Evolutionary conservation across 2,113 vertebrate species (phyloP).

Genomic region (Muscicapa adusta): DNA sequence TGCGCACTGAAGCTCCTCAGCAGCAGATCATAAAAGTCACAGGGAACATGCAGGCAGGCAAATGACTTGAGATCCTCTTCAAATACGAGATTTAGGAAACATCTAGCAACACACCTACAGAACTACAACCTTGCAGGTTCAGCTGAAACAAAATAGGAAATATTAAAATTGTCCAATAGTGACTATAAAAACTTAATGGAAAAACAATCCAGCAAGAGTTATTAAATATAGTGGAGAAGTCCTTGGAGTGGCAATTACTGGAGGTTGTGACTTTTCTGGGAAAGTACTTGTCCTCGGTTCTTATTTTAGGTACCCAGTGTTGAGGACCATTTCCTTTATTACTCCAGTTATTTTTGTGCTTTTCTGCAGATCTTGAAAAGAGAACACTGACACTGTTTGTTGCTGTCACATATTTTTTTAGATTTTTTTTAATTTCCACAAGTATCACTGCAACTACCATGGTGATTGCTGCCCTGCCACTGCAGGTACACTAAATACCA

Average conservation of each 20-base stretch:
- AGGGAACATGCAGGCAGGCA: not conserved
- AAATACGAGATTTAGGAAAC: not conserved
- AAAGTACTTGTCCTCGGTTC: not conserved
- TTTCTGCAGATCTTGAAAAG: not conserved
- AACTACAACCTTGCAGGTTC: not conserved
- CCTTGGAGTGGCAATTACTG: not conserved
- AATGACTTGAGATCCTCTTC: not conserved
- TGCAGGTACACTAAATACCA: too few species aligned
- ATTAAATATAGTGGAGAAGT: not conserved
- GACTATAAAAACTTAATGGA: not conserved
- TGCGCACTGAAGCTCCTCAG: fast-evolving
- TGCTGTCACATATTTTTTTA: not conserved
- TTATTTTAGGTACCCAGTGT: not conserved
- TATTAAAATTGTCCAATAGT: not conserved
- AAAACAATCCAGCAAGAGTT: not conserved
- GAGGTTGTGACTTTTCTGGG: not conserved
- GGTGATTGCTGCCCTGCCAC: too few species aligned
- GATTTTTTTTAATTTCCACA: too few species aligned
- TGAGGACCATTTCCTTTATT: not conserved
- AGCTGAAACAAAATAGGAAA: not conserved
- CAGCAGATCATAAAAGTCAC: not conserved
- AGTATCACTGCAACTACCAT: too few species aligned
- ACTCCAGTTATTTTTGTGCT: not conserved
- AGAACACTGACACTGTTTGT: not conserved
- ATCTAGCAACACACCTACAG: not conserved